A percentile compares a stretch with the other conserved stretches of the same genome.
These are phyloP conservation scores for Calliphora vicina DNA, from an alignment of 1,140 invertebrate genomes.

Conservation along the genomic window DNA sequence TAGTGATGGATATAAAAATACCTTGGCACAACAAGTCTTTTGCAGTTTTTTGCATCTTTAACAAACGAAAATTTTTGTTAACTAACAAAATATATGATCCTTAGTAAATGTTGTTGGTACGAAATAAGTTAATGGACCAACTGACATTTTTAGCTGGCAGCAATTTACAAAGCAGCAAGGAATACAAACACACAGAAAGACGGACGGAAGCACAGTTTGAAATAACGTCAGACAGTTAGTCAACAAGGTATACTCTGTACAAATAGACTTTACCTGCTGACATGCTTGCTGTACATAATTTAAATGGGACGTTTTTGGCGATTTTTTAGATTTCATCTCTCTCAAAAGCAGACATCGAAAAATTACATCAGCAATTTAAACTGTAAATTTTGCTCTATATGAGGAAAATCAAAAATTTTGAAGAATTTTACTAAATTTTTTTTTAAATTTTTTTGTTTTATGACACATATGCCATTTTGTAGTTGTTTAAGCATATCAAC, in stretches of 20 bases:
- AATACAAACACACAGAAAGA: neutral
- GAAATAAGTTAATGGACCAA: constrained; percentile 1
- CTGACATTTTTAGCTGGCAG: neutral
- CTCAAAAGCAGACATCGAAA: neutral
- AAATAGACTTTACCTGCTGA: neutral
- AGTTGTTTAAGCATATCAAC: too few species aligned
- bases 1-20: too few species aligned
- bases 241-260: too few species aligned
- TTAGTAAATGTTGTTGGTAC: neutral
- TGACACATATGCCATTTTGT: too few species aligned
- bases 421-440: too few species aligned
- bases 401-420: too few species aligned
- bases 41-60: neutral
- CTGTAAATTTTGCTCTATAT: neutral
- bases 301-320: neutral
- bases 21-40: neutral
- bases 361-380: neutral
- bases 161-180: neutral
- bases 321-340: too few species aligned
- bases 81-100: constrained; percentile 1
- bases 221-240: neutral
- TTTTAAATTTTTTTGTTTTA: too few species aligned
- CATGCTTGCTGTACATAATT: neutral
- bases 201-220: neutral
- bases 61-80: neutral